These are phyloP conservation scores for Lithobius niger DNA, from an alignment of 1,140 invertebrate species.

Conservation along the genomic window DNA sequence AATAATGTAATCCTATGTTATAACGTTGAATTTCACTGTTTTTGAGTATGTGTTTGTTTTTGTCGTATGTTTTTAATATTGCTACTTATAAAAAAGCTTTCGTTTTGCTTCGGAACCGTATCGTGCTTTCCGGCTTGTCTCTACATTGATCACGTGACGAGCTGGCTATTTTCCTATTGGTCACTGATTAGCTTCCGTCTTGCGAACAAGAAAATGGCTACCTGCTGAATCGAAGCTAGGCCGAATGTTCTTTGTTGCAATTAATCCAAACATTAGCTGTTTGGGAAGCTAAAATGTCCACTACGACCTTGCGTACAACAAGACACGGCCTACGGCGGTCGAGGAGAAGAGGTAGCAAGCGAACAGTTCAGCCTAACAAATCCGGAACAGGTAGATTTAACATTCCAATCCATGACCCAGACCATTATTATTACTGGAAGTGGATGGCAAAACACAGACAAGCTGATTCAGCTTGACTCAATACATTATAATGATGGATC, in stretches of 20 bases:
- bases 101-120: no score
- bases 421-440: slow-evolving; percentile 6
- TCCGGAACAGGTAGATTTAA: slow-evolving; percentile 10
- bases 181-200: slow-evolving; percentile 10
- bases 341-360: slow-evolving; percentile 8
- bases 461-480: no score
- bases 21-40: no score
- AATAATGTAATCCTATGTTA: no score
- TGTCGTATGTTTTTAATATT: no score
- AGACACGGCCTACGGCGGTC: slow-evolving; percentile 22
- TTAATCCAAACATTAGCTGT: slow-evolving; percentile 6
- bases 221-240: slow-evolving; percentile 2
- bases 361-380: slow-evolving; percentile 10
- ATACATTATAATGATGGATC: no score
- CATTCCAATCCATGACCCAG: neutral
- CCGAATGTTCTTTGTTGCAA: slow-evolving; percentile 5
- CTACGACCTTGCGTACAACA: slow-evolving; percentile 23
- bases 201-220: slow-evolving; percentile 12
- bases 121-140: no score
- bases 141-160: slow-evolving; percentile 5
- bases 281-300: slow-evolving; percentile 21
- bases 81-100: no score
- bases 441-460: neutral
- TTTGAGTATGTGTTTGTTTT: no score
- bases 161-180: slow-evolving; percentile 2